phyloP scores from a whole-genome alignment of 2,888 invertebrate genomes.

The Coenonympha arcania region DNA sequence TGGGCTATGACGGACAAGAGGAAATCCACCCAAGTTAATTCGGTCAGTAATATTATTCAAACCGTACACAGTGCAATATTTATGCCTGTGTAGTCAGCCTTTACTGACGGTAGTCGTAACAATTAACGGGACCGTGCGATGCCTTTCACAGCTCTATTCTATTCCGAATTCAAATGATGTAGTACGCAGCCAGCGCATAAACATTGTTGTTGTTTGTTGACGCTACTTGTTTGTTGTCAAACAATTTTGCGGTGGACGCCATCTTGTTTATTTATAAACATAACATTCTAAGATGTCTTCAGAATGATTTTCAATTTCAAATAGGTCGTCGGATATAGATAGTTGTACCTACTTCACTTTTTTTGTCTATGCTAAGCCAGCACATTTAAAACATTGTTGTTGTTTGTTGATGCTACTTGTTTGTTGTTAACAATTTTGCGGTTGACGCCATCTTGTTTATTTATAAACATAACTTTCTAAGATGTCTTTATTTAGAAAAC shows the following conservation, averaged over 20 bases:
- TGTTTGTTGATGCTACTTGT: too few relatives aligned
- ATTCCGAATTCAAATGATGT: slow-evolving; percentile 56
- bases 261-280: background rate
- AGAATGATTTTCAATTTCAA: background rate
- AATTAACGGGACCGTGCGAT: slow-evolving; percentile 58
- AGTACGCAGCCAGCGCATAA: slow-evolving; percentile 43
- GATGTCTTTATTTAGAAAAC: too few relatives aligned
- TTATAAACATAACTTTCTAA: too few relatives aligned
- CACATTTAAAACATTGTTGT: too few relatives aligned
- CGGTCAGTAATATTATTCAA: background rate
- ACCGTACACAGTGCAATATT: background rate
- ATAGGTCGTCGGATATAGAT: too few relatives aligned
- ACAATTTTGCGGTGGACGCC: background rate
- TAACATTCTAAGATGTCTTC: background rate
- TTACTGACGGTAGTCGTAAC: slow-evolving; percentile 53
- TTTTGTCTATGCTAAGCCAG: too few relatives aligned
- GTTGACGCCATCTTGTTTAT: too few relatives aligned
- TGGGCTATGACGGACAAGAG: too few relatives aligned
- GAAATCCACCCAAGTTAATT: too few relatives aligned
- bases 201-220: slow-evolving; percentile 31
- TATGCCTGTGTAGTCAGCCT: slow-evolving; percentile 34
- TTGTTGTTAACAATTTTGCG: too few relatives aligned
- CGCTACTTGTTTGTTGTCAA: slow-evolving; percentile 17
- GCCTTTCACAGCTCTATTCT: slow-evolving; percentile 55
- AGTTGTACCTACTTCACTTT: too few relatives aligned